Percentiles rank a stretch among this genome's conserved stretches.
Evolutionary conservation across 2,797 vertebrate species (phyloP).

Genomic region (Pangasius krempfi): DNA sequence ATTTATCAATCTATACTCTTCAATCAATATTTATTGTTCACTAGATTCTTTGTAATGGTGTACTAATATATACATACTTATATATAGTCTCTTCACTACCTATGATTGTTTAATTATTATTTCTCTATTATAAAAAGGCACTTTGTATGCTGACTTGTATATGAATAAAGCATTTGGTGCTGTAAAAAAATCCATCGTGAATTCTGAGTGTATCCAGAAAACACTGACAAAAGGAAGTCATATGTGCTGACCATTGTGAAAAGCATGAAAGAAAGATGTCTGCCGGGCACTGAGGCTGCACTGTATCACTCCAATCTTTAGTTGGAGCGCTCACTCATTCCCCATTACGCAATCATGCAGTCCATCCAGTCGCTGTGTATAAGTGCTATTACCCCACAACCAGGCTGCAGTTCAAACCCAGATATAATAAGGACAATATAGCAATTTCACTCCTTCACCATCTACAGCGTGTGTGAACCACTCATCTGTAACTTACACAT

Average conservation of each 20-base stretch:
- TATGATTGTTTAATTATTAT: neutral
- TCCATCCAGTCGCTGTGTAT: conserved; percentile 2
- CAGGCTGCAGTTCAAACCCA: conserved; percentile 15
- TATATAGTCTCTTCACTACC: neutral
- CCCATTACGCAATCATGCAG: conserved; percentile 2
- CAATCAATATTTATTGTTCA: neutral
- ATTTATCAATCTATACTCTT: neutral
- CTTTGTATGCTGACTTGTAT: neutral
- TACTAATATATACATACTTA: neutral
- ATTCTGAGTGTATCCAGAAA: neutral
- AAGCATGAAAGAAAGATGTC: conserved; percentile 1
- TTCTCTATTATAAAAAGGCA: neutral
- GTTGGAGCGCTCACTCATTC: conserved; percentile 9
- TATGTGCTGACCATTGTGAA: neutral
- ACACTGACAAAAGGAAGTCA: neutral
- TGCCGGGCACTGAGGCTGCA: neutral
- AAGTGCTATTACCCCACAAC: conserved; percentile 22
- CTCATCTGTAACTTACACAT: neutral
- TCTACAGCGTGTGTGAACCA: neutral
- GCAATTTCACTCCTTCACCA: conserved; percentile 5
- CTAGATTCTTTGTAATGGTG: neutral
- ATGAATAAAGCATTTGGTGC: neutral
- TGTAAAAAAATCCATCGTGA: neutral
- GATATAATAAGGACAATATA: conserved; percentile 7
- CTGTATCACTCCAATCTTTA: neutral